Base-by-base conservation (phyloP, 2,113 vertebrate species). In the Myotis yumanensis region DNA sequence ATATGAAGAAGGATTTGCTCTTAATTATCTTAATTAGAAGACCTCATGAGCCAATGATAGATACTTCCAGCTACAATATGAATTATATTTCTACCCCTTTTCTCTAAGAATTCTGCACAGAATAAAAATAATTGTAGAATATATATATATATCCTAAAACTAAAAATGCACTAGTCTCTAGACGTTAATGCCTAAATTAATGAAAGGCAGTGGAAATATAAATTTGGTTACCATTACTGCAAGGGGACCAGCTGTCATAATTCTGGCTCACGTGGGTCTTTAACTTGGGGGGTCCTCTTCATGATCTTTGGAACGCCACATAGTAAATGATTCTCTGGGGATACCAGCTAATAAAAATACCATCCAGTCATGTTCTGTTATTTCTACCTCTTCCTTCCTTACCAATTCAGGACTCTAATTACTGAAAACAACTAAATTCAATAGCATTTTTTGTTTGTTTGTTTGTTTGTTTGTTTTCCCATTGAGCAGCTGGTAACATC, bases 221-320 rank as follows among this genome's bases (percentile, higher is more conserved):
- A 85, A 3, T 89, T 95, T 86, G 86, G 77, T 95, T 95, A 18
- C 73, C 28, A 40, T 93, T 52, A 18, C 82, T 89, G 75, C 64
- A 92, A 80, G 86, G 77, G 81, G 75, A 23, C 77, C 86, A 95
- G 90, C 86, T 96, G 82, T 96, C 85, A 89, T 80, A 93, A 96
- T 90, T 90, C 43, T 79, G 64, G 25, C 82, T 95, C 82, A 68
- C 25, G 37, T 82, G 76, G 73, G 77, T 82, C 77, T 93, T 89
- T 90, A 86, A 86, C 82, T 72, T 95, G 92, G 77, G 94, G 93
- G 82, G 88, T 95, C 93, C 59, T 86, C 66, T 72, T 96, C 88
- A 96, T 96, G 94, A 88, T 91, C 69, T 96, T 84, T 89, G 88
- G 92, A 96, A 96, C 95, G 93, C 17, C 81, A 87, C 46, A 76